Evolutionary conservation across 2,797 vertebrate species (phyloP).

Genomic region (Telmatherina bonti): DNA sequence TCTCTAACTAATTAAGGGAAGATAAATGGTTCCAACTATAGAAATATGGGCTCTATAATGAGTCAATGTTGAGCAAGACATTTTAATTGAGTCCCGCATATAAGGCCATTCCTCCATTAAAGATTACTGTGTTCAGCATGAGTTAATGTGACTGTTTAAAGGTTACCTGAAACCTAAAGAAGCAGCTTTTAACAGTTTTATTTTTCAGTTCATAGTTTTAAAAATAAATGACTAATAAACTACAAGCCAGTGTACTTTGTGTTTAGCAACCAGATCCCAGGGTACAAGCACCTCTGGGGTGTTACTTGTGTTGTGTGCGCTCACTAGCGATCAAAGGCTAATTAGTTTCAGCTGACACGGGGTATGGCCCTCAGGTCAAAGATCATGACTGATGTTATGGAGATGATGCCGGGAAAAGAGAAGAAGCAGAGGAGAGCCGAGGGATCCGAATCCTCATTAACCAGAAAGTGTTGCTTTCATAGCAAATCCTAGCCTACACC

Average conservation of each 20-base stretch:
- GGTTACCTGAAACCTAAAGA: constrained; percentile 26
- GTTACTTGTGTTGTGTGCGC: constrained; percentile 72
- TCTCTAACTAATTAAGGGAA: constrained; percentile 86
- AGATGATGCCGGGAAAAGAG: constrained; percentile 76
- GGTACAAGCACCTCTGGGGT: constrained; percentile 48
- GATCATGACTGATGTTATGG: constrained; percentile 82
- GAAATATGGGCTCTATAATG: constrained; percentile 83
- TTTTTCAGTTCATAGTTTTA: constrained; percentile 11
- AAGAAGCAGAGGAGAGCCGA: constrained; percentile 59
- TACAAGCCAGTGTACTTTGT: constrained; percentile 23
- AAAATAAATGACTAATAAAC: constrained; percentile 28
- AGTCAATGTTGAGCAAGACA: constrained; percentile 75
- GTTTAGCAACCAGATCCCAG: constrained; percentile 46
- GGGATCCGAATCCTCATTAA: constrained; percentile 82
- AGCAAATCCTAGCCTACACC: constrained; percentile 60
- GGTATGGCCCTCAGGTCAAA: constrained; percentile 81
- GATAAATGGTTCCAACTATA: constrained; percentile 84
- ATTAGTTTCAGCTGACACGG: constrained; percentile 85
- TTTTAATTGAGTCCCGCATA: constrained; percentile 80
- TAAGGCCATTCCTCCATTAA: constrained; percentile 54
- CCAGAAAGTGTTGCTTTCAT: constrained; percentile 65
- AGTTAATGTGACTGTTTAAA: constrained; percentile 24
- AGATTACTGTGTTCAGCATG: constrained; percentile 32
- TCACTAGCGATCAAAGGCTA: constrained; percentile 83
- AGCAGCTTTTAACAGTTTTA: constrained; percentile 4